phyloP scores from a whole-genome alignment of 1,140 invertebrate species.

The Aphaenogaster rudis region DNA sequence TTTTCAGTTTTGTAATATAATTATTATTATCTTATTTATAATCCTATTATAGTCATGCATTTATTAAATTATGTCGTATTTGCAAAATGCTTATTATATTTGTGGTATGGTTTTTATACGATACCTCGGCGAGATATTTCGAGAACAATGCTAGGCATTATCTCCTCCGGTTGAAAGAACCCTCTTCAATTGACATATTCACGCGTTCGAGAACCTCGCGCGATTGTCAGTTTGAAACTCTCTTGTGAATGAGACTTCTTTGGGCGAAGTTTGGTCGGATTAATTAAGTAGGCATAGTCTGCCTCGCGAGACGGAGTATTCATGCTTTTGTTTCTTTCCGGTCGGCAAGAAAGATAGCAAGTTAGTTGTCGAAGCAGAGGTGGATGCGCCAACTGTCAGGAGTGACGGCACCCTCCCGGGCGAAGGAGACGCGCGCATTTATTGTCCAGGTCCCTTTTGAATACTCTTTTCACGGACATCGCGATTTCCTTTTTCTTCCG shows the following conservation, averaged over 20 bases:
- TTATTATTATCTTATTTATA: background rate
- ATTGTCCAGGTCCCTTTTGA: conserved; percentile 66
- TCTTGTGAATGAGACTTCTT: background rate
- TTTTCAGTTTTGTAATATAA: background rate
- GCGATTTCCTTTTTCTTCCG: conserved; percentile 51
- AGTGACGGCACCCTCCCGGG: conserved; percentile 74
- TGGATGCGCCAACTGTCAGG: conserved; percentile 66
- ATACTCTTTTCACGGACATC: conserved; percentile 43
- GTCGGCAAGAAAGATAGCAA: conserved; percentile 48
- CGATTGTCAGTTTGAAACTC: conserved; percentile 7
- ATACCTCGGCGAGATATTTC: conserved; percentile 32
- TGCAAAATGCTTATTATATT: background rate
- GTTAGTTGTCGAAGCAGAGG: conserved; percentile 48
- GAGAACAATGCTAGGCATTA: conserved; percentile 67
- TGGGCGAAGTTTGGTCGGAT: background rate
- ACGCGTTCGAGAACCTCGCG: conserved; percentile 1
- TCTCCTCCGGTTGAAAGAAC: conserved; percentile 36
- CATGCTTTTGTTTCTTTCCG: conserved; percentile 73
- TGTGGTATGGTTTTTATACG: background rate
- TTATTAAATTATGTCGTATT: background rate
- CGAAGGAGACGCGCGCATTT: conserved; percentile 72
- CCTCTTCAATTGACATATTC: conserved; percentile 62
- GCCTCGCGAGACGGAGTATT: conserved; percentile 9
- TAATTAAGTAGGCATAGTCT: conserved; percentile 36
- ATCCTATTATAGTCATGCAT: background rate